phyloP scores from a whole-genome alignment of 2,888 invertebrate species.

The Xestia ashworthii region DNA sequence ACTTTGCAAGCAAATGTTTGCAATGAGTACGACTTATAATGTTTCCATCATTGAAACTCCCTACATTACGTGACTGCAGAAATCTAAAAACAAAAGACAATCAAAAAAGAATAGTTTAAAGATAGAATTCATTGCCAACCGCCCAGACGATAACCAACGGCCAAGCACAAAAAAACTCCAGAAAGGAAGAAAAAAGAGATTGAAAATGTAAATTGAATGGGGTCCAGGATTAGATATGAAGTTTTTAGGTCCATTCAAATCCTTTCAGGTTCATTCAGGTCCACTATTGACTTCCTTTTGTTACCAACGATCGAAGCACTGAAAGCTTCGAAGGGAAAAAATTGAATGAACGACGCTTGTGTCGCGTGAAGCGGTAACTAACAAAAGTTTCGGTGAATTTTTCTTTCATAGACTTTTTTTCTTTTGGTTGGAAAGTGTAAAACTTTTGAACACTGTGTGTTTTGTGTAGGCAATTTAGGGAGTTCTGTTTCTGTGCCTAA shows the following conservation, averaged over 20 bases:
- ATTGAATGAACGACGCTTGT: constrained; percentile 53
- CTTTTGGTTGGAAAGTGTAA: neutral
- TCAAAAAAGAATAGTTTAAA: neutral
- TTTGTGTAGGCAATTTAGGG: neutral
- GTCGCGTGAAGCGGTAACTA: constrained; percentile 41
- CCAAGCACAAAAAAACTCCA: neutral
- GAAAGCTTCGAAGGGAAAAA: constrained; percentile 56
- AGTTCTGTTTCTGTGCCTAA: neutral
- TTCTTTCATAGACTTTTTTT: neutral
- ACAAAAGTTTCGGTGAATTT: constrained; percentile 13
- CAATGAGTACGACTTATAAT: neutral
- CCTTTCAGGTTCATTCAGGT: constrained; percentile 25
- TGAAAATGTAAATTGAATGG: constrained; percentile 39
- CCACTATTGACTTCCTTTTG: constrained; percentile 55
- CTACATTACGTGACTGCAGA: neutral
- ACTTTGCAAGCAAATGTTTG: neutral
- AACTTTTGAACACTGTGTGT: neutral
- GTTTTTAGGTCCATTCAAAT: constrained; percentile 36
- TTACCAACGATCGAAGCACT: constrained; percentile 44
- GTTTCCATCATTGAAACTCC: neutral
- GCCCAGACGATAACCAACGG: neutral
- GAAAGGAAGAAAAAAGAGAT: constrained; percentile 6
- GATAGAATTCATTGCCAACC: neutral
- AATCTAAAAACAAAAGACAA: neutral
- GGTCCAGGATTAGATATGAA: constrained; percentile 45